Conservation (phyloP, 2,888 invertebrate species). For the Tribolium freemani region DNA sequence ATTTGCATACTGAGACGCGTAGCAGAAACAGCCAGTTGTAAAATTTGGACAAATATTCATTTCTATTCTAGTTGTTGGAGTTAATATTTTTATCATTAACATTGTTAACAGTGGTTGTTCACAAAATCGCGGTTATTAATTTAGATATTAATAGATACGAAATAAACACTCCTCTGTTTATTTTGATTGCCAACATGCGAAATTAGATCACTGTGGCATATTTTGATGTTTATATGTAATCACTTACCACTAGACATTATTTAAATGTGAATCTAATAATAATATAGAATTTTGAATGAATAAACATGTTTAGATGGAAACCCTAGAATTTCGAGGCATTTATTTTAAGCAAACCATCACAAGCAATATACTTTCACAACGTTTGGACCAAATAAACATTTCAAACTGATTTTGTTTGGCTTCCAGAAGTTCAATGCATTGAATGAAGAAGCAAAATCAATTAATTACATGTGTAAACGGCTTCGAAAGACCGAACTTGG, state of each 20-base stretch:
- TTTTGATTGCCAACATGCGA: neutral
- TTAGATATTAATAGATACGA: neutral
- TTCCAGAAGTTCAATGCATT: neutral
- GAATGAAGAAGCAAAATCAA: neutral
- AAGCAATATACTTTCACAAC: neutral
- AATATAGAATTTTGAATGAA: neutral
- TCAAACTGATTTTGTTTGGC: neutral
- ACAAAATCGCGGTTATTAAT: no score
- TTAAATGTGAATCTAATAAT: conserved; percentile 5
- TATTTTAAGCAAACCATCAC: conserved; percentile 4
- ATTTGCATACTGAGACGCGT: no score
- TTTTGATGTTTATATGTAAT: neutral
- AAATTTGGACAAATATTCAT: no score
- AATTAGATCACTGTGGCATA: neutral
- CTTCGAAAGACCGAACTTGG: neutral
- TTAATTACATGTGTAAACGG: neutral
- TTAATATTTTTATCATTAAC: no score
- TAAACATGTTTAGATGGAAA: neutral
- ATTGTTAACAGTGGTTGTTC: no score
- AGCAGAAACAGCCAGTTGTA: no score
- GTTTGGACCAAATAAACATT: neutral
- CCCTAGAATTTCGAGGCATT: neutral
- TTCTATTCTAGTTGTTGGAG: no score
- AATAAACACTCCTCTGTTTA: neutral
- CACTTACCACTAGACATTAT: neutral